Evolutionary conservation across 2,888 invertebrate species (phyloP).

Genomic region (Polyommatus icarus): DNA sequence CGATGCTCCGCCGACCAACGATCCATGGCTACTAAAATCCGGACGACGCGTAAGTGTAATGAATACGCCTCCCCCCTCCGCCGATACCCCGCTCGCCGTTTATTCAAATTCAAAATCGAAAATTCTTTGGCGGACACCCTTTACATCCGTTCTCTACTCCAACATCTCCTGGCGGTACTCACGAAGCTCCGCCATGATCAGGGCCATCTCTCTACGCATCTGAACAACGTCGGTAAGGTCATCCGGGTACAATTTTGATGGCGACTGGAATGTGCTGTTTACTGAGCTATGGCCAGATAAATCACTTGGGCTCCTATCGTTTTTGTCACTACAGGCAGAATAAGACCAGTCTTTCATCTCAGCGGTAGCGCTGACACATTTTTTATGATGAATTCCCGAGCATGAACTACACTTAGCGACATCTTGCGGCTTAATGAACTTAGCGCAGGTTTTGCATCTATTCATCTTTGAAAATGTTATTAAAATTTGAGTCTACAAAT

Average conservation of each 20-base stretch:
- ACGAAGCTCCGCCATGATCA: not conserved
- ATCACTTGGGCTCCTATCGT: not conserved
- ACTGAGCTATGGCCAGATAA: not conserved
- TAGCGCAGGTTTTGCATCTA: not conserved
- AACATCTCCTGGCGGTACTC: constrained; percentile 1
- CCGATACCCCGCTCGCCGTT: no score
- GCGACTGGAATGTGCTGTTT: not conserved
- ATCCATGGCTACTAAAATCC: no score
- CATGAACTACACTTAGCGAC: not conserved
- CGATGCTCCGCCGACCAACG: no score
- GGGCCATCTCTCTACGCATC: not conserved
- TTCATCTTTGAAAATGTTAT: not conserved
- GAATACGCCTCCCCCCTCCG: no score
- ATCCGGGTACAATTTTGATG: not conserved
- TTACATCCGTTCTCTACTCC: not conserved
- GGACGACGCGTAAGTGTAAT: no score
- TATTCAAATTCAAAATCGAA: no score
- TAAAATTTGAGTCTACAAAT: no score
- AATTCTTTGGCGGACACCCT: no score
- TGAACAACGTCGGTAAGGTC: not conserved
- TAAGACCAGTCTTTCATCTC: not conserved
- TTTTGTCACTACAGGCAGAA: not conserved
- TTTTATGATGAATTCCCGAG: not conserved
- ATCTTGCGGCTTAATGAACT: not conserved
- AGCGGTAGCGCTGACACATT: not conserved